Conservation (phyloP, 1,140 invertebrate species). For the Drosophila bocqueti region DNA sequence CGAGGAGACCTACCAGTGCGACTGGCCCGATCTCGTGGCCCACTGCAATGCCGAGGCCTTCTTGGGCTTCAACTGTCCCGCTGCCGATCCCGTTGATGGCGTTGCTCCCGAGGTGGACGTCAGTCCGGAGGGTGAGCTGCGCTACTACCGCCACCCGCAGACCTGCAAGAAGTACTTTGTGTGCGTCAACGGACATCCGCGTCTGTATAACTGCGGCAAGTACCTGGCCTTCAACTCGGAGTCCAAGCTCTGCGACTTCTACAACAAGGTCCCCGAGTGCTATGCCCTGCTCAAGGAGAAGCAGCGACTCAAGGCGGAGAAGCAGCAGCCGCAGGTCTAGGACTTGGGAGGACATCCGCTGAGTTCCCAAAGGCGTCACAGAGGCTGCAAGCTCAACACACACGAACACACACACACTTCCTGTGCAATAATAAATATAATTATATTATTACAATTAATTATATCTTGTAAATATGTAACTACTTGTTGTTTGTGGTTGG, state of each 20-base stretch:
- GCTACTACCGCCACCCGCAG: conserved; percentile 86
- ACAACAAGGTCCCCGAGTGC: conserved; percentile 81
- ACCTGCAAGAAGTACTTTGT: conserved; percentile 94
- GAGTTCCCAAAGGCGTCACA: conserved; percentile 8
- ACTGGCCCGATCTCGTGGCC: conserved; percentile 93
- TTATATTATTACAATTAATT: conserved; percentile 5
- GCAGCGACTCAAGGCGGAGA: conserved; percentile 63
- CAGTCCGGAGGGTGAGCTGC: conserved; percentile 86
- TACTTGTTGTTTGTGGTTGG: conserved; percentile 28
- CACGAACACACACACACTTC: neutral
- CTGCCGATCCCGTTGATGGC: conserved; percentile 55
- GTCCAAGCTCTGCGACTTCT: conserved; percentile 80
- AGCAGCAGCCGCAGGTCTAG: conserved; percentile 34
- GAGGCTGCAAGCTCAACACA: conserved; percentile 33
- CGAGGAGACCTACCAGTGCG: conserved; percentile 90
- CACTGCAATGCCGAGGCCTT: conserved; percentile 92
- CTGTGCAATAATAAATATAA: conserved; percentile 39
- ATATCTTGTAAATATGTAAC: conserved; percentile 45
- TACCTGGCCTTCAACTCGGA: conserved; percentile 79
- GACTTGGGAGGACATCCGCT: neutral
- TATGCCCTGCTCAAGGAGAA: conserved; percentile 79
- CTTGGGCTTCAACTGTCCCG: conserved; percentile 89
- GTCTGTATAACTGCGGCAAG: conserved; percentile 81
- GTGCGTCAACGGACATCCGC: conserved; percentile 91
- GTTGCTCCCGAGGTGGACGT: conserved; percentile 85